Conservation (phyloP, 37 sponge, comb jelly and placozoan species). For the Chondrilla cf. caribensis region DNA sequence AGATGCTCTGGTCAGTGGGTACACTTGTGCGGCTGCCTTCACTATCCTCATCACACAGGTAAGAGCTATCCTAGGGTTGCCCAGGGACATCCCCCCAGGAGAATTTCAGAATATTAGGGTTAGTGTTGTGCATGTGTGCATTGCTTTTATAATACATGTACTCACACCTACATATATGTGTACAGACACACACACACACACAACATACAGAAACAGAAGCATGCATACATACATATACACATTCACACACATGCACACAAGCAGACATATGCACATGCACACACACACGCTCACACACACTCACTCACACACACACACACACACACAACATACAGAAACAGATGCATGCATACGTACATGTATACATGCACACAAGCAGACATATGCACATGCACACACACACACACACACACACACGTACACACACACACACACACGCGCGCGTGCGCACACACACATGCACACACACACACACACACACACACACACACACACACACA, state of each 20-base stretch:
- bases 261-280: no score
- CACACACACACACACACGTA: not conserved
- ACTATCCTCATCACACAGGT: conserved; percentile 59
- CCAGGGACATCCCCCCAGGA: conserved; percentile 16
- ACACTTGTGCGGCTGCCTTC: conserved; percentile 76
- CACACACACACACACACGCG: not conserved
- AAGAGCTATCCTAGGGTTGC: conserved; percentile 46
- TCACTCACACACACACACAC: not conserved
- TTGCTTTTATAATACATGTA: not conserved
- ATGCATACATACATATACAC: not conserved
- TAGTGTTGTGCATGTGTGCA: not conserved
- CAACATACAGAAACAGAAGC: not conserved
- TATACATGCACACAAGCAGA: not conserved
- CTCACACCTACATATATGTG: conserved; percentile 9
- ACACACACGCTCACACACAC: not conserved
- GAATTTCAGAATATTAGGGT: conserved; percentile 53
- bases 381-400: not conserved
- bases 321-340: not conserved
- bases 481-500: not conserved
- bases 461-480: not conserved
- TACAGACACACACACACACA: not conserved
- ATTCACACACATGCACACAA: no score
- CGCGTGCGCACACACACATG: not conserved
- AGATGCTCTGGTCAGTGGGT: conserved; percentile 44
- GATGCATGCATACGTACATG: not conserved